phyloP scores from a whole-genome alignment of 2,797 vertebrate genomes.

The Toxotes lorentzi region DNA sequence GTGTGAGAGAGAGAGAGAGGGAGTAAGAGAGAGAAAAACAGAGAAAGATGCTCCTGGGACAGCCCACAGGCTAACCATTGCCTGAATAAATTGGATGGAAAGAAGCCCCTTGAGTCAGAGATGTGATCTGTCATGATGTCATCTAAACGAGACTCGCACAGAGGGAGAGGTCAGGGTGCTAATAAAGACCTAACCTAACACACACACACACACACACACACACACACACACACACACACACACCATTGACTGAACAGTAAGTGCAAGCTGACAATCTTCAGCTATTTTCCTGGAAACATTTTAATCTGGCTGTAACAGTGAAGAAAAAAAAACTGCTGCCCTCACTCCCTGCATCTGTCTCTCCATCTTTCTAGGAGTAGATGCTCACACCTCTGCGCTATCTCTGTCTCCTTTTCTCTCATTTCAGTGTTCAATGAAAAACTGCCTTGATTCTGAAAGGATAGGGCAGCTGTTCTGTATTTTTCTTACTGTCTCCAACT shows the following conservation, averaged over 20 bases:
- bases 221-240: slow-evolving; percentile 11
- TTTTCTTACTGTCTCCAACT: neutral
- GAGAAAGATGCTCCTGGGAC: slow-evolving; percentile 73
- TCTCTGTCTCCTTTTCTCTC: neutral
- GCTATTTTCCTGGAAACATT: slow-evolving; percentile 61
- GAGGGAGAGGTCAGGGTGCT: slow-evolving; percentile 64
- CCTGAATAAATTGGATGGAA: slow-evolving; percentile 83
- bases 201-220: slow-evolving; percentile 6
- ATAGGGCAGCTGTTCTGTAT: neutral
- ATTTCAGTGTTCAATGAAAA: neutral
- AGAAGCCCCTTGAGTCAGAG: slow-evolving; percentile 73
- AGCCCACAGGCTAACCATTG: slow-evolving; percentile 72
- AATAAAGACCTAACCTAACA: slow-evolving; percentile 64
- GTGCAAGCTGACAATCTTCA: slow-evolving; percentile 48
- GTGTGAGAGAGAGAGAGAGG: slow-evolving; percentile 14
- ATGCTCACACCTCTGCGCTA: neutral
- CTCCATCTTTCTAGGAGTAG: neutral
- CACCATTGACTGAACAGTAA: slow-evolving; percentile 38
- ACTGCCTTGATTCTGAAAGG: neutral
- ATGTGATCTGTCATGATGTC: slow-evolving; percentile 82
- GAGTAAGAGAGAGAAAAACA: slow-evolving; percentile 45
- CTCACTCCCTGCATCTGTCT: neutral
- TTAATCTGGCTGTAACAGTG: slow-evolving; percentile 45
- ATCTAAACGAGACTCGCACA: slow-evolving; percentile 72
- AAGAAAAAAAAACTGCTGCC: neutral